These are phyloP conservation scores for Dendrolimus punctatus DNA, from an alignment of 1,140 invertebrate species.

Conservation along the genomic window DNA sequence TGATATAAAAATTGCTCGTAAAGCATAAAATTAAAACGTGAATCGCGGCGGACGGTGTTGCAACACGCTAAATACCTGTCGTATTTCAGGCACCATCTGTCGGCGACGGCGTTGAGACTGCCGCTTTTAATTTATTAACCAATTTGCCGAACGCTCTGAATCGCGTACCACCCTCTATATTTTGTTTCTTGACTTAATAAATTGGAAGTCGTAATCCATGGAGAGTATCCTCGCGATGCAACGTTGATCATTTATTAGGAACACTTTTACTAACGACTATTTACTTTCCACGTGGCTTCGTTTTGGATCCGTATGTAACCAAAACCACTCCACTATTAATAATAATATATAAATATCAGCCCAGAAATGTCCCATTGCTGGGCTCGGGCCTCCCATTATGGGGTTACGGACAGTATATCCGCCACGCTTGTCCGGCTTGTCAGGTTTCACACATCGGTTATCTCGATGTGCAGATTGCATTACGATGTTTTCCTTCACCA, in stretches of 20 bases:
- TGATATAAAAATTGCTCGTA: constrained; percentile 67
- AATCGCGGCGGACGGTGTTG: constrained; percentile 54
- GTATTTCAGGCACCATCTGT: constrained; percentile 66
- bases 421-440: no score
- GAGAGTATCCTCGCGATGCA: constrained; percentile 31
- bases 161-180: constrained; percentile 43
- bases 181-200: constrained; percentile 67
- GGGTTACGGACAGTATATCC: no score
- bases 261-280: constrained; percentile 15
- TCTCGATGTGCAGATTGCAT: no score
- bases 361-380: no score
- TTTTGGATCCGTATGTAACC: no score
- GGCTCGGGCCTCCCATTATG: no score
- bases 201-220: constrained; percentile 56
- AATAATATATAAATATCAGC: no score
- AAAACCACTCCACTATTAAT: no score
- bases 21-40: constrained; percentile 67
- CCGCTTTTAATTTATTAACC: constrained; percentile 69
- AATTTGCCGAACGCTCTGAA: constrained; percentile 61
- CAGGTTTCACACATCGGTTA: no score
- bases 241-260: constrained; percentile 19
- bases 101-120: constrained; percentile 62
- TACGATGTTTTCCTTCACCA: no score
- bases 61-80: constrained; percentile 69
- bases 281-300: no score